Base-by-base conservation (phyloP, 1,140 invertebrate genomes). In the Spodoptera frugiperda region DNA sequence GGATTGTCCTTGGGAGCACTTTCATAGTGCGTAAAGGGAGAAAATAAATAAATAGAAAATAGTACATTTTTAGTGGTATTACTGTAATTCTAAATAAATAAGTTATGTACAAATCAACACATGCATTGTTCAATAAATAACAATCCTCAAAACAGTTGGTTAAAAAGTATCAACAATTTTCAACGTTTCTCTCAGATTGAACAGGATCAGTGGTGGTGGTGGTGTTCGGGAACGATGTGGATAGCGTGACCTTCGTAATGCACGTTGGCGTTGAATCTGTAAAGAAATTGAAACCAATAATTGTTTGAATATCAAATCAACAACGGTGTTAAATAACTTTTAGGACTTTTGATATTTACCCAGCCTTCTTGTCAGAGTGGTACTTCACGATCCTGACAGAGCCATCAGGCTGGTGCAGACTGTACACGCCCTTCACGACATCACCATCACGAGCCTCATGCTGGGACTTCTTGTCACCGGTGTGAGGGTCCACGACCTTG, bases 351-450 rank as follows among this genome's bases (percentile, higher is more conserved):
- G 6, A 21, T 1, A 19, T 17, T 49, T 10, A 67, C 63, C 94
- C 94, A 59, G 84, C 80, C 76, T 89, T 82, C 79, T 93, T 85
- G 72, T 88, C 84, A 15, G 86, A 84, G 65, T 84, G 85, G 77
- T 92, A 91, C 39, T 91, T 82, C 8, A 93, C 91, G 49, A 84
- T 84, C 21, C 87, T 84, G 48, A 84, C 78, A n/a, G 84, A 78
- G 59, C 90, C 93, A 19, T 92, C 90, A 5, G 94, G 91, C 80
- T 95, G 89, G 54, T 95, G 83, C 54, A 94, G 83, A 3, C 86
- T 88, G 84, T 94, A 95, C 54, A 86, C 83, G 33, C 94, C 94
- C 53, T 87, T 88, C 33, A 94, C 90, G 2, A 87, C 84, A 81
- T 86, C 94, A 80, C 84, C 81, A 86, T 93, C 76, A 49, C 87